Evolutionary conservation across 2,888 invertebrate species (phyloP).

Genomic region (Andrena trimmerana): DNA sequence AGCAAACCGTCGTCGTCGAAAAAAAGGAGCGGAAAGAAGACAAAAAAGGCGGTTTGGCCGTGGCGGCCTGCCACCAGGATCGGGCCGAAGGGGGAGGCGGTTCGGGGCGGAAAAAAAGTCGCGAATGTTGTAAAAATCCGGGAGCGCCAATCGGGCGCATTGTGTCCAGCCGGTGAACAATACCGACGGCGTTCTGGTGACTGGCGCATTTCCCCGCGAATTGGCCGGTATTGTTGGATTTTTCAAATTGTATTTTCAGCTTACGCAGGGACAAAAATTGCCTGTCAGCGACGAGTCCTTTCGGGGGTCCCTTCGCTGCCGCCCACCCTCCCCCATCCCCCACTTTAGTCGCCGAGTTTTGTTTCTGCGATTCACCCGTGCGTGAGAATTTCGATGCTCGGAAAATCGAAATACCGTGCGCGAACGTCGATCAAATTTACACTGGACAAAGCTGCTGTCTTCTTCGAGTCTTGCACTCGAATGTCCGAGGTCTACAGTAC

Average conservation of each 20-base stretch:
- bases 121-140: conserved; percentile 82
- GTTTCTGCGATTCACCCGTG: background rate
- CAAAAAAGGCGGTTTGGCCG: conserved; percentile 65
- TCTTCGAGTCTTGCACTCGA: too few species aligned
- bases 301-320: conserved; percentile 24
- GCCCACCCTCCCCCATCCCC: background rate
- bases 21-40: conserved; percentile 62
- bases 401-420: too few species aligned
- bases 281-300: conserved; percentile 59
- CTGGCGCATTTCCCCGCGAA: conserved; percentile 77
- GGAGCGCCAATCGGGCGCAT: conserved; percentile 82
- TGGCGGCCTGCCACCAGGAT: conserved; percentile 26
- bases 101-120: conserved; percentile 70
- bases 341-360: conserved; percentile 17
- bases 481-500: too few species aligned
- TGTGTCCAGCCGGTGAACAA: conserved; percentile 81
- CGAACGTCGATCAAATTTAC: too few species aligned
- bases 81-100: conserved; percentile 14
- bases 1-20: conserved; percentile 59
- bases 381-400: too few species aligned
- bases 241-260: conserved; percentile 78
- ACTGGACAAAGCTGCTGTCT: too few species aligned
- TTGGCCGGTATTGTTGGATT: conserved; percentile 79
- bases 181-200: conserved; percentile 74
- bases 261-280: conserved; percentile 70